phyloP scores from a whole-genome alignment of 2,113 vertebrate genomes.

The Silurus glanis region DNA sequence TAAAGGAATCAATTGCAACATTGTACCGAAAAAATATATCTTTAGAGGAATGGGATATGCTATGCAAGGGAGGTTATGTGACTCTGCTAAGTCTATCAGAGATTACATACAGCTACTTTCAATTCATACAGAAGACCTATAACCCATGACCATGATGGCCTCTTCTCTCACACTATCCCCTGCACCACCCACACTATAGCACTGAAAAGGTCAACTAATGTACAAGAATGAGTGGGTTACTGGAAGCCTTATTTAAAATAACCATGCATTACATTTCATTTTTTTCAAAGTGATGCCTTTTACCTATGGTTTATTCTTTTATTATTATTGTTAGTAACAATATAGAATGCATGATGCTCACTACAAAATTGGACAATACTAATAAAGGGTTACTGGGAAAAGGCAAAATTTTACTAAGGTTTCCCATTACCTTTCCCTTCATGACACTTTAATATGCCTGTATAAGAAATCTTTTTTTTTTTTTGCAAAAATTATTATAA shows the following conservation, averaged over 20 bases:
- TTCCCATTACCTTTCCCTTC: neutral
- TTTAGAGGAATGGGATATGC: neutral
- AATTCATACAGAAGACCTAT: neutral
- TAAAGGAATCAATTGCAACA: neutral
- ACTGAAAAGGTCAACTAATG: neutral
- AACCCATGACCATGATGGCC: neutral
- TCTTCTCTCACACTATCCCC: neutral
- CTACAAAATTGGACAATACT: neutral
- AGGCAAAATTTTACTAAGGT: neutral
- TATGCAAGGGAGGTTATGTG: neutral
- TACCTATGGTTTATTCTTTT: neutral
- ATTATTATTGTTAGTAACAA: neutral
- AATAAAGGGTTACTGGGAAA: neutral
- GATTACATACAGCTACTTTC: neutral
- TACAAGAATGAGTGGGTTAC: neutral
- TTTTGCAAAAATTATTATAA: conserved; percentile 10
- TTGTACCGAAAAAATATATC: neutral
- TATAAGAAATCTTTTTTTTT: neutral
- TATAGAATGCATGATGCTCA: neutral
- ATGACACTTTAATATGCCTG: neutral
- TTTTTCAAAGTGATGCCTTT: neutral
- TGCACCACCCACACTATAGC: neutral
- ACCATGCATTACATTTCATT: neutral
- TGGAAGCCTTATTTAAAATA: neutral
- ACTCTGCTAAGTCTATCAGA: neutral